Conservation (phyloP, 2,113 vertebrate species). For the Thamnophis sirtalis region DNA sequence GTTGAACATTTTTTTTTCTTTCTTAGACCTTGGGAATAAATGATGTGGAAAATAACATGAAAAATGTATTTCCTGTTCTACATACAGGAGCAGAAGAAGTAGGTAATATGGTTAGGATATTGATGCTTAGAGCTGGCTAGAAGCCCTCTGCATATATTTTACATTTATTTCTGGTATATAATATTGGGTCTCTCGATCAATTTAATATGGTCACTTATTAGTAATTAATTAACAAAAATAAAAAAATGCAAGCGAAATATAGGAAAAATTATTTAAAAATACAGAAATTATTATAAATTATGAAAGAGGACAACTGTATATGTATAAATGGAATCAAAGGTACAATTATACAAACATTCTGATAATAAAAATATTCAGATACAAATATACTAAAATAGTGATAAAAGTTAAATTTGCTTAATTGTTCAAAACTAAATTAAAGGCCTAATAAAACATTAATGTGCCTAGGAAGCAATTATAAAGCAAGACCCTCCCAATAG, state of each 20-base stretch:
- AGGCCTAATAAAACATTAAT: not conserved
- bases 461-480: not conserved
- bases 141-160: not conserved
- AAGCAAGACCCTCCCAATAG: not conserved
- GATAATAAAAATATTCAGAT: not conserved
- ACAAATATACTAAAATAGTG: not conserved
- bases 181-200: not conserved
- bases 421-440: not conserved
- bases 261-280: not conserved
- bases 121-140: not conserved
- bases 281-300: not conserved
- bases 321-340: not conserved
- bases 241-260: not conserved
- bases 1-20: not conserved
- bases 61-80: not conserved
- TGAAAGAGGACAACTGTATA: not conserved
- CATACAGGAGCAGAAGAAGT: not conserved
- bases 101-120: not conserved
- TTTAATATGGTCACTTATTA: not conserved
- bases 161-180: not conserved
- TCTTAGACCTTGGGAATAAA: not conserved
- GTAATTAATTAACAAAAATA: not conserved
- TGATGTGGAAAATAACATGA: not conserved
- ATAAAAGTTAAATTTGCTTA: not conserved
- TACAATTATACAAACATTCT: not conserved